These are phyloP conservation scores for Melanostoma scalare DNA, from an alignment of 2,888 invertebrate genomes.

Conservation along the genomic window DNA sequence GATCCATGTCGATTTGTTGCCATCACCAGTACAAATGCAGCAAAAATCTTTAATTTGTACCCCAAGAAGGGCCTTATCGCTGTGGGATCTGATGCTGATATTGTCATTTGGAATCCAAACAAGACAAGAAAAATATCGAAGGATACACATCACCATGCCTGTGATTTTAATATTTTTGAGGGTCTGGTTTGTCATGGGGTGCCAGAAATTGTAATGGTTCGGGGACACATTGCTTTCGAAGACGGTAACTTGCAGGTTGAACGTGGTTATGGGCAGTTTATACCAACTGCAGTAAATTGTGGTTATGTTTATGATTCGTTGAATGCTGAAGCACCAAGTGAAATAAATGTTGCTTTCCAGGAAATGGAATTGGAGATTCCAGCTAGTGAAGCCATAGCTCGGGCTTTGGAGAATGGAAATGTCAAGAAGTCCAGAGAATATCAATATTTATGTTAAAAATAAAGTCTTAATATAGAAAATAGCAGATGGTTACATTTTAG, in stretches of 20 bases:
- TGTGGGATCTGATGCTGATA: constrained; percentile 96
- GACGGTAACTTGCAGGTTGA: constrained; percentile 93
- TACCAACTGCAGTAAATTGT: constrained; percentile 89
- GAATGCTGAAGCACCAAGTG: constrained; percentile 69
- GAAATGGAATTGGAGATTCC: constrained; percentile 78
- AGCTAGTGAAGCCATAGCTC: constrained; percentile 76
- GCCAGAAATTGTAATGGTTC: constrained; percentile 95
- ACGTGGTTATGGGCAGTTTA: constrained; percentile 94
- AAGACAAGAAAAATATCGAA: constrained; percentile 94
- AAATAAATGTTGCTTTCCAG: constrained; percentile 41
- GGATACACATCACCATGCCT: constrained; percentile 94
- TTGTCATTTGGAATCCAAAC: constrained; percentile 97
- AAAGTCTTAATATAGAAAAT: too few species aligned
- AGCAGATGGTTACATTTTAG: too few species aligned
- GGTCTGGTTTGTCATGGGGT: constrained; percentile 96
- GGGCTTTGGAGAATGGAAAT: constrained; percentile 75
- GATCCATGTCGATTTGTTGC: constrained; percentile 97
- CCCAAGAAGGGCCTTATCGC: constrained; percentile 97
- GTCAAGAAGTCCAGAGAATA: constrained; percentile 74
- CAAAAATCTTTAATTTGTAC: constrained; percentile 98
- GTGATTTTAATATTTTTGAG: constrained; percentile 99
- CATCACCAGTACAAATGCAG: constrained; percentile 97
- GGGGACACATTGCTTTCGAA: constrained; percentile 95
- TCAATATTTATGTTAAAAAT: too few species aligned
- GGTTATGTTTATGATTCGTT: constrained; percentile 87